Conservation (phyloP, 2,888 invertebrate species). For the Acanthacorydalis orientalis region DNA sequence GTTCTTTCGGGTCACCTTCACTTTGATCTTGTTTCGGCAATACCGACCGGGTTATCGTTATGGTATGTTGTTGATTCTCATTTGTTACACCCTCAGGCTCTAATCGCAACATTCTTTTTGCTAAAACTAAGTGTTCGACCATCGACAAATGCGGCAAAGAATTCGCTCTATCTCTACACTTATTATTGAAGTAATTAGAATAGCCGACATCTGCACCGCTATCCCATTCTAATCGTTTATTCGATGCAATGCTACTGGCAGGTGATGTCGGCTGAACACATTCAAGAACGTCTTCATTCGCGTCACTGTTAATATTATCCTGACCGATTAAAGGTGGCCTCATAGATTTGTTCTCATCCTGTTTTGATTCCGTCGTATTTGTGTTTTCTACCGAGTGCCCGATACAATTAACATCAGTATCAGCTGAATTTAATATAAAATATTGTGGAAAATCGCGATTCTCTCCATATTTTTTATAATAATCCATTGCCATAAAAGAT, state of each 20-base stretch:
- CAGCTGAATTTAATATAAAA: constrained; percentile 24
- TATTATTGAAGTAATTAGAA: constrained; percentile 22
- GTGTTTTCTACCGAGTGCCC: neutral
- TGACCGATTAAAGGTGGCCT: constrained; percentile 25
- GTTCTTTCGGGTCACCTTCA: neutral
- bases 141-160: constrained; percentile 4
- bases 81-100: constrained; percentile 7
- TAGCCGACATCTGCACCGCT: constrained; percentile 78
- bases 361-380: too few species aligned
- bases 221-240: constrained; percentile 71
- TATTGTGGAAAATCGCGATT: constrained; percentile 49
- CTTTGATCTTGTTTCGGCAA: neutral
- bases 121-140: constrained; percentile 9
- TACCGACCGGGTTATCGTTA: too few species aligned
- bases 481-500: constrained; percentile 30
- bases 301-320: constrained; percentile 2
- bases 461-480: constrained; percentile 50
- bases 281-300: constrained; percentile 5
- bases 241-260: constrained; percentile 56
- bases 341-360: constrained; percentile 21
- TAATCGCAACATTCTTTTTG: constrained; percentile 5
- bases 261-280: constrained; percentile 31
- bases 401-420: too few species aligned
- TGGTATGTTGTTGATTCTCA: neutral
- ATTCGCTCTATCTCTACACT: constrained; percentile 19